Percentiles rank a stretch among this genome's conserved stretches.
Conservation (phyloP, 2,113 vertebrate genomes). For the Zosterops pallidus region DNA sequence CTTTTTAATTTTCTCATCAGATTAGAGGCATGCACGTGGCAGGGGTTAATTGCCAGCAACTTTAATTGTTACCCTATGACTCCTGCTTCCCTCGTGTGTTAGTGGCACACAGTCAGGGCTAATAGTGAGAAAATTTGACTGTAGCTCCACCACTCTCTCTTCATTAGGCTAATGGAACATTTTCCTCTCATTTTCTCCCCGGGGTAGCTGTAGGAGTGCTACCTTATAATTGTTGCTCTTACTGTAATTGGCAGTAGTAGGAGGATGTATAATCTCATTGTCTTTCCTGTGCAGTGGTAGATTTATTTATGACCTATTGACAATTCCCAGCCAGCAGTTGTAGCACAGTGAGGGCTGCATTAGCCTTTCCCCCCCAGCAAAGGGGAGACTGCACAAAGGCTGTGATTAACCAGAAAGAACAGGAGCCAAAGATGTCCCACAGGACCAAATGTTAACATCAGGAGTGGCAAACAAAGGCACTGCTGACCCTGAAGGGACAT, state of each 20-base stretch:
- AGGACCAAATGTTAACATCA: constrained; percentile 53
- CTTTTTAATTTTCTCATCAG: constrained; percentile 69
- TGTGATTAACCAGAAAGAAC: constrained; percentile 70
- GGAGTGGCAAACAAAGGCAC: background rate
- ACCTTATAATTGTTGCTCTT: constrained; percentile 83
- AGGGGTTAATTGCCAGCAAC: constrained; percentile 77
- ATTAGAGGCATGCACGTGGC: constrained; percentile 52
- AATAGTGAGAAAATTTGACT: constrained; percentile 76
- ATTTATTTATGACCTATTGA: constrained; percentile 80
- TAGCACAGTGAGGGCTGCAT: constrained; percentile 68
- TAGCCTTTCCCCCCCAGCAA: constrained; percentile 68
- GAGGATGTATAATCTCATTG: constrained; percentile 83
- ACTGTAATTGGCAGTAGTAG: constrained; percentile 81
- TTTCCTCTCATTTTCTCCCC: constrained; percentile 83
- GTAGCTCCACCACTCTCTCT: constrained; percentile 68
- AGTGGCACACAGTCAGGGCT: constrained; percentile 71
- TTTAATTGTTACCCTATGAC: constrained; percentile 78
- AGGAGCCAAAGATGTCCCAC: constrained; percentile 53
- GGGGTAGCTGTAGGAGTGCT: constrained; percentile 79
- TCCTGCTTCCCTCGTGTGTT: constrained; percentile 62
- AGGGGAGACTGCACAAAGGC: constrained; percentile 64
- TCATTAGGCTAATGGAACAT: constrained; percentile 84
- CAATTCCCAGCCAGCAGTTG: constrained; percentile 70
- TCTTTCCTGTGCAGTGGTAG: constrained; percentile 70
- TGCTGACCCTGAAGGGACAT: background rate